A percentile compares a stretch with the other conserved stretches of the same genome.
These are phyloP conservation scores for Oeneis ivallda DNA, from an alignment of 2,888 invertebrate species.

Conservation along the genomic window DNA sequence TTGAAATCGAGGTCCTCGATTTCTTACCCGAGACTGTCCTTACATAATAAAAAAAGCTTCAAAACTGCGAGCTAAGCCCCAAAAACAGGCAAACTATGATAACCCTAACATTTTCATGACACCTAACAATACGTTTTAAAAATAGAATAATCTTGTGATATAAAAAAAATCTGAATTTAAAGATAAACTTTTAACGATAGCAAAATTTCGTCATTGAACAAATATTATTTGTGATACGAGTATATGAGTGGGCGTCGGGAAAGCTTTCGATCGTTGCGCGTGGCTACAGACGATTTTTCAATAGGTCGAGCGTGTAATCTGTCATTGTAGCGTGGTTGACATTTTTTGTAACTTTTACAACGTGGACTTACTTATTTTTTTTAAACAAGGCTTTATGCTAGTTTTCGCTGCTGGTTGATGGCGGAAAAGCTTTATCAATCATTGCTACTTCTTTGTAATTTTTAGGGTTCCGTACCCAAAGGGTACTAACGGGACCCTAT, in stretches of 20 bases:
- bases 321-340: conserved; percentile 6
- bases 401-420: not conserved
- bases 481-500: too few species aligned
- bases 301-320: conserved; percentile 14
- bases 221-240: too few species aligned
- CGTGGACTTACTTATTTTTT: too few species aligned
- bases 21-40: too few species aligned
- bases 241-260: conserved; percentile 10
- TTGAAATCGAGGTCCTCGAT: too few species aligned
- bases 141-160: not conserved
- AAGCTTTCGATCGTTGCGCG: conserved; percentile 10
- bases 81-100: too few species aligned
- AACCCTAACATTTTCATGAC: not conserved
- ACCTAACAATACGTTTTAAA: not conserved
- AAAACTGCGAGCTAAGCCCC: too few species aligned
- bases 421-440: too few species aligned
- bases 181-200: not conserved
- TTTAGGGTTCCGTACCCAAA: too few species aligned
- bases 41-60: too few species aligned
- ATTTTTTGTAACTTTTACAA: conserved; percentile 1
- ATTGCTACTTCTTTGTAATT: too few species aligned
- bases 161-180: not conserved
- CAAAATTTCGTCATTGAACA: not conserved
- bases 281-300: conserved; percentile 12
- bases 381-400: not conserved